Evolutionary conservation across 1,140 invertebrate genomes (phyloP), one percentile per base, ranked within the genome.

Genomic region (Zaprionus lachaisei): DNA sequence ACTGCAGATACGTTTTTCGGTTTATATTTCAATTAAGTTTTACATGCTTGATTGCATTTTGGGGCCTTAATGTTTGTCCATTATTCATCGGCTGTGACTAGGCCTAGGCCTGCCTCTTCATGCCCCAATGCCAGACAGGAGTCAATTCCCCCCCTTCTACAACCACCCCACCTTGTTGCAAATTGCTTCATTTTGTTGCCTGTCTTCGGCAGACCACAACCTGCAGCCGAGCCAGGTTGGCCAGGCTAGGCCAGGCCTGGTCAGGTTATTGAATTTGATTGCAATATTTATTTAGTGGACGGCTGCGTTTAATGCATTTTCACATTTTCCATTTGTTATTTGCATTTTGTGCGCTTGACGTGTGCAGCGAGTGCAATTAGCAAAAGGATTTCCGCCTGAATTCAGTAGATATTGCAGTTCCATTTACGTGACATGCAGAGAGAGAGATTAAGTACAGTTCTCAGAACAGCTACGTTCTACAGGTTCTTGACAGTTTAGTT

Each of bases 11-110:
- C 65, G 73, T 68, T 73, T 84, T 77, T 90, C 74, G 84, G 84
- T 89, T 89, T 89, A 89, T 90, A 89, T 89, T 89, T 89, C 85
- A 89, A 89, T 89, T 89, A 89, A 90, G 85, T 85, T 81, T 90
- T 85, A 89, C 84, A 89, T 79, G 84, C 84, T 89, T 90, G 85
- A 89, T 89, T 89, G 84, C 84, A 79, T 89, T 84, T 90, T 77
- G 79, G 81, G 61, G 81, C 77, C 85, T 79, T 90, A 89, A 89
- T 90, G 81, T 67, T 80, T 79, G 76, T 75, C 75, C 82, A 89
- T 89, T 89, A 90, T 81, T 89, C 81, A 89, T 79, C 66, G 78
- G 26, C 78, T 64, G 68, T 72, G 60, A 78, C 81, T 87, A 78
- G 75, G 79, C 76, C 79, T 79, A 73, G 77, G 44, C 78, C 74